Evolutionary conservation across 2,113 vertebrate genomes (phyloP).

Genomic region (Athene cunicularia): DNA sequence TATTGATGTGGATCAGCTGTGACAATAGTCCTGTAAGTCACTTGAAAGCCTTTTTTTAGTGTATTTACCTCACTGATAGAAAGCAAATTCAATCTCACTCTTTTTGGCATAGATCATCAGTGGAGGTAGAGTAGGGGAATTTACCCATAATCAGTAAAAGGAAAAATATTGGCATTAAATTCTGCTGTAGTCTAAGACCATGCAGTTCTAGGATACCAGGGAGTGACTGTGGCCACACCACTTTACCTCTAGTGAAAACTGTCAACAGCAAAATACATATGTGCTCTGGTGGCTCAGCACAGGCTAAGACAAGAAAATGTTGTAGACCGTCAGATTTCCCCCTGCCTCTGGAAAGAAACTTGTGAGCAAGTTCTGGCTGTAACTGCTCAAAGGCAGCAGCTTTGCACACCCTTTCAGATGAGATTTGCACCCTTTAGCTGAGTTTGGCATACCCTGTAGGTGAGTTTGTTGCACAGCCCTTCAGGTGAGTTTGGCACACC

Average conservation of each 20-base stretch:
- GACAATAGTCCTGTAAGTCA: neutral
- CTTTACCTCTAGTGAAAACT: neutral
- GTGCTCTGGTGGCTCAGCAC: neutral
- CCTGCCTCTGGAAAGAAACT: rapidly evolving
- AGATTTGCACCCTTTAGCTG: neutral
- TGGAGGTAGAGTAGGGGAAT: neutral
- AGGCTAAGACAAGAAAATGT: neutral
- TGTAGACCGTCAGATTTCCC: neutral
- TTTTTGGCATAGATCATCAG: neutral
- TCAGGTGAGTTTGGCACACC: rapidly evolving
- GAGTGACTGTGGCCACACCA: neutral
- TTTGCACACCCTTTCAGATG: neutral
- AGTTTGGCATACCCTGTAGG: neutral
- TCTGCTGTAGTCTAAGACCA: neutral
- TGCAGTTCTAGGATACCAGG: neutral
- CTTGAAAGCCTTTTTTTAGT: neutral
- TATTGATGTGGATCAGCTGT: neutral
- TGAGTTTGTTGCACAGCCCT: too few species aligned
- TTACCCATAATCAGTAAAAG: neutral
- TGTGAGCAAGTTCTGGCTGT: neutral
- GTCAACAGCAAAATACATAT: rapidly evolving
- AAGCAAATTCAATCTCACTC: neutral
- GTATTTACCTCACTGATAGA: neutral
- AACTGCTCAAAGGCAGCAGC: neutral
- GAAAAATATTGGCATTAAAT: neutral